phyloP scores from a whole-genome alignment of 1,140 invertebrate species.

The Saccostrea glomerata region DNA sequence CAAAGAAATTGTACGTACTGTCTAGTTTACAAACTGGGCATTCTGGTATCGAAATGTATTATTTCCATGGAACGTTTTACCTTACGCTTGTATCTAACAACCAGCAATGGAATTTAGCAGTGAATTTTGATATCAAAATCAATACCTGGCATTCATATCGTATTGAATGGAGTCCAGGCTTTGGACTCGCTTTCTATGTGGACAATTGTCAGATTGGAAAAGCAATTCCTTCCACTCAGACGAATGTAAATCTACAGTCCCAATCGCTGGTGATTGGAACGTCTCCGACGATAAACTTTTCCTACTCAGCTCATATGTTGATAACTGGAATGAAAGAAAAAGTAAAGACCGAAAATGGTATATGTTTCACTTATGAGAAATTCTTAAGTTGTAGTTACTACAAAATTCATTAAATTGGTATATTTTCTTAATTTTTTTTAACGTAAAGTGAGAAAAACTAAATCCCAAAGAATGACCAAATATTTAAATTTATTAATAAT shows the following conservation, averaged over 20 bases:
- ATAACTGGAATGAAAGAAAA: slow-evolving; percentile 42
- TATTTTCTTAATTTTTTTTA: too few species aligned
- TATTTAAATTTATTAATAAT: too few species aligned
- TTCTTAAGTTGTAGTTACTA: neutral
- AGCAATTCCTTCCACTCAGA: neutral
- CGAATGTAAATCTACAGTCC: neutral
- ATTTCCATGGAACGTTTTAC: slow-evolving; percentile 31
- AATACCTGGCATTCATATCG: slow-evolving; percentile 46
- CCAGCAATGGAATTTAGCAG: neutral
- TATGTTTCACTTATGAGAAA: neutral
- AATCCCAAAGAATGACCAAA: too few species aligned
- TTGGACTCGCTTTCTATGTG: slow-evolving; percentile 47
- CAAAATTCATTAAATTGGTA: too few species aligned
- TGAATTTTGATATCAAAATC: neutral
- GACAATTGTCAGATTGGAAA: slow-evolving; percentile 45
- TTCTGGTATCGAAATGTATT: slow-evolving; percentile 50
- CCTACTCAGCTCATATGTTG: slow-evolving; percentile 38
- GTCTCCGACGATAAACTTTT: neutral
- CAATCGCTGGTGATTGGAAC: slow-evolving; percentile 40
- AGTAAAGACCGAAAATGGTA: neutral
- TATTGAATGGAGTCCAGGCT: slow-evolving; percentile 45
- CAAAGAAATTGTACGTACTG: slow-evolving; percentile 37
- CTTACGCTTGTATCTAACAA: neutral
- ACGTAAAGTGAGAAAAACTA: too few species aligned
- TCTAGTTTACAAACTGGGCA: slow-evolving; percentile 1